Evolutionary conservation across 2,797 vertebrate genomes (phyloP).

Genomic region (Rhinella marina): DNA sequence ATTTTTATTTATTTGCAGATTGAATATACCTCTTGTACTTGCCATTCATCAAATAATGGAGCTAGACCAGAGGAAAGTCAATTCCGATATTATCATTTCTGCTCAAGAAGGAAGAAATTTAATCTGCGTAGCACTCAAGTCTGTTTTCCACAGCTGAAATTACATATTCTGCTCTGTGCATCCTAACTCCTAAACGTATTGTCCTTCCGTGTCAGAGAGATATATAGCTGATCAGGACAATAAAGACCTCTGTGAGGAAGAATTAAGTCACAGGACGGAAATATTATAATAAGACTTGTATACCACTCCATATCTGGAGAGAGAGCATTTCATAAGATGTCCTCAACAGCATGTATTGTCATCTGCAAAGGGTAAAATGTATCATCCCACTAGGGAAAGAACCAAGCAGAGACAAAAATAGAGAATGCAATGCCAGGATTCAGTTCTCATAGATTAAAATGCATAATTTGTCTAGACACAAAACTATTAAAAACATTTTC

Average conservation of each 20-base stretch:
- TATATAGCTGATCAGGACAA: slow-evolving; percentile 42
- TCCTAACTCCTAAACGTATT: slow-evolving; percentile 36
- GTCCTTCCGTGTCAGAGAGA: slow-evolving; percentile 44
- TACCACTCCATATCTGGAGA: slow-evolving; percentile 7
- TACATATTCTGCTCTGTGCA: slow-evolving; percentile 40
- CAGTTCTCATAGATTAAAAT: slow-evolving; percentile 48
- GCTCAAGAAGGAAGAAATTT: slow-evolving; percentile 44
- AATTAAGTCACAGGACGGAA: slow-evolving; percentile 30
- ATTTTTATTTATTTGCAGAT: neutral
- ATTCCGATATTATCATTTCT: slow-evolving; percentile 42
- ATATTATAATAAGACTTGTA: slow-evolving; percentile 18
- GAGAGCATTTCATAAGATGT: neutral
- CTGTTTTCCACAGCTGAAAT: slow-evolving; percentile 27
- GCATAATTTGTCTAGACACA: slow-evolving; percentile 61
- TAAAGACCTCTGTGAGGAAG: slow-evolving; percentile 31
- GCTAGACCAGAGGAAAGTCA: slow-evolving; percentile 36
- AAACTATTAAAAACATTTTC: slow-evolving; percentile 52
- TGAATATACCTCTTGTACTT: slow-evolving; percentile 29
- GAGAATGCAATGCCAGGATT: slow-evolving; percentile 26
- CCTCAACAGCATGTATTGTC: slow-evolving; percentile 16
- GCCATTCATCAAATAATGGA: slow-evolving; percentile 20
- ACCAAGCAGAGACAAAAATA: slow-evolving; percentile 55
- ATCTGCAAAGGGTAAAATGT: slow-evolving; percentile 22
- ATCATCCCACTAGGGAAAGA: slow-evolving; percentile 27
- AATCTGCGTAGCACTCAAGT: slow-evolving; percentile 19